These are phyloP conservation scores for Leptodactylus fuscus DNA, from an alignment of 2,113 vertebrate genomes.

Conservation along the genomic window DNA sequence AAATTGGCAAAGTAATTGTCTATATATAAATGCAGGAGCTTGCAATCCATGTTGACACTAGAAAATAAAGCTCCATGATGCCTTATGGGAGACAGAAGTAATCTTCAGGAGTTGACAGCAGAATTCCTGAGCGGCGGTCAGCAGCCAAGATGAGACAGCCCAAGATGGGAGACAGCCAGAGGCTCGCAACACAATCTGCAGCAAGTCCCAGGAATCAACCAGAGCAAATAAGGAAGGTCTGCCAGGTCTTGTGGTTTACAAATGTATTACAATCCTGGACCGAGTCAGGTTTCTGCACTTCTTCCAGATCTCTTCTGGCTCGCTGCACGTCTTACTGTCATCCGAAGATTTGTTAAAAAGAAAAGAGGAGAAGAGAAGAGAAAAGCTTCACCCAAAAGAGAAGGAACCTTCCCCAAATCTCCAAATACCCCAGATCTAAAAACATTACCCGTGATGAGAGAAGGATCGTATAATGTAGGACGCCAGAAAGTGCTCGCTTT, in stretches of 20 bases:
- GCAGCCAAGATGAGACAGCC: not conserved
- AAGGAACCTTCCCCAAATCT: not conserved
- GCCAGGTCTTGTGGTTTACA: not conserved
- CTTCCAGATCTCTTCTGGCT: not conserved
- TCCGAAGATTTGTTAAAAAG: not conserved
- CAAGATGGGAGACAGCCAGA: not conserved
- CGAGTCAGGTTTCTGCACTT: not conserved
- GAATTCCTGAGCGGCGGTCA: not conserved
- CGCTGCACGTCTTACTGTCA: not conserved
- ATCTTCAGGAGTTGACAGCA: not conserved
- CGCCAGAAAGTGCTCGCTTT: too few relatives aligned
- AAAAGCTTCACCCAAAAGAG: not conserved
- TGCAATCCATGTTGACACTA: too few relatives aligned
- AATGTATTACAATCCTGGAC: not conserved
- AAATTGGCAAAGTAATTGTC: too few relatives aligned
- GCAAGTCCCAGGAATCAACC: not conserved
- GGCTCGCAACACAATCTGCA: not conserved
- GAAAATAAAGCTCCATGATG: too few relatives aligned
- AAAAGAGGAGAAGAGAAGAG: too few relatives aligned
- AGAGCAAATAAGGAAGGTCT: not conserved
- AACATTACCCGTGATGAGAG: not conserved
- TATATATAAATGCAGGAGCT: too few relatives aligned
- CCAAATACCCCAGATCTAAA: not conserved
- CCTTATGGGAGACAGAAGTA: too few relatives aligned
- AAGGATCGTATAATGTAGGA: too few relatives aligned